Evolutionary conservation across 2,888 invertebrate species (phyloP), one percentile per base, ranked within the genome.

Genomic region (Drosophila antonietae): DNA sequence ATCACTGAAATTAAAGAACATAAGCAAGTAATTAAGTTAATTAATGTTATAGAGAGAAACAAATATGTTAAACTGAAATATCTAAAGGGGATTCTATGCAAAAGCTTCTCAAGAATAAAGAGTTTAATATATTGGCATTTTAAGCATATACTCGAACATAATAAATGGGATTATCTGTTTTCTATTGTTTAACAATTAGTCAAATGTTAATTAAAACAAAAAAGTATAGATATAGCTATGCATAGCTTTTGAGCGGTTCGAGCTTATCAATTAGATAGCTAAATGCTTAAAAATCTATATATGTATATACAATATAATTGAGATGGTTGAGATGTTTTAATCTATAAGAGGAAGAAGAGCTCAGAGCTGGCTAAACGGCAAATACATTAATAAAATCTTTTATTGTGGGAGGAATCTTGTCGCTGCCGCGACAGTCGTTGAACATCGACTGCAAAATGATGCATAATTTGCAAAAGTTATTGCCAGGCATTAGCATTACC

Each of bases 1-100:
- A 88, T 88, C 77, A 73, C 88, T 88, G 83, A 68, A 85, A 84
- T 85, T 79, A 79, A 88, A 70, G 55, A 69, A 76, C 71, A 81
- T 71, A 77, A 75, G 78, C 68, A 39, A 68, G 44, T 53, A 74
- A 84, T 83, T 87, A 82, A 51, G 15, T 41, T 62, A 18, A 49
- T 47, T 20, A n/a, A n/a, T n/a, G 51, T 43, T 65, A 60, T 41
- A 23, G 57, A 23, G 57, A 43, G 55, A 68, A 28, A 37, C 39
- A 57, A 58, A 68, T 60, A 33, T 18, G 0, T 51, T 35, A 10
- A 52, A 49, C 47, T 28, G 9, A 28, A 10, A 8, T 1, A 23
- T 3, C 14, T 23, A 35, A 15, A 43, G 35, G 8, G 15, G 9
- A 20, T 33, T 59, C 41, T 41, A 2, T 14, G 1, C 9, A 18